These are phyloP conservation scores for Sibirionetta formosa DNA, from an alignment of 2,797 vertebrate genomes.

Conservation along the genomic window DNA sequence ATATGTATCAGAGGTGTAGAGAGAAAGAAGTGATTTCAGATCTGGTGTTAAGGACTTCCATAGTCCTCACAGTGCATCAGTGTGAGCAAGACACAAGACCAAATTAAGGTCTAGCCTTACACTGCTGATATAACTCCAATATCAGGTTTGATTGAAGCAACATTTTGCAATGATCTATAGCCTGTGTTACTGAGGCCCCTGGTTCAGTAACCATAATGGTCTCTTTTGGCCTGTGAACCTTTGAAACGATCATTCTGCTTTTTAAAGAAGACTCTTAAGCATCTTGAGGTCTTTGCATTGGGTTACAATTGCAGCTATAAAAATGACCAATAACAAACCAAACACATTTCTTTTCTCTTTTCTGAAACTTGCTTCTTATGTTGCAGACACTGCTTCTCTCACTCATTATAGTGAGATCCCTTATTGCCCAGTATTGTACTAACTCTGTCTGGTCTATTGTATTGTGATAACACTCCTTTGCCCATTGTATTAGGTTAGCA, in stretches of 20 bases:
- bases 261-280: conserved; percentile 37
- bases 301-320: conserved; percentile 46
- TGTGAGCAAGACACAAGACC: background rate
- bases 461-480: conserved; percentile 66
- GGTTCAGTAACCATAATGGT: background rate
- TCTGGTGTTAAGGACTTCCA: background rate
- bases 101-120: background rate
- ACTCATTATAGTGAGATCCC: conserved; percentile 62
- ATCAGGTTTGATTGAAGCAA: background rate
- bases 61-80: background rate
- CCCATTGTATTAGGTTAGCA: conserved; percentile 76
- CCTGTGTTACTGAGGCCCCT: background rate
- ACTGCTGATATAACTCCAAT: background rate
- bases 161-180: conserved; percentile 1
- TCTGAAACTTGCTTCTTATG: conserved; percentile 65
- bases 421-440: conserved; percentile 71
- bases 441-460: conserved; percentile 71
- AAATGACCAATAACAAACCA: conserved; percentile 59
- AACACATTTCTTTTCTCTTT: conserved; percentile 44
- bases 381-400: conserved; percentile 49
- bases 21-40: background rate
- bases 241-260: conserved; percentile 30
- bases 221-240: conserved; percentile 35
- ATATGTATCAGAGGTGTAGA: background rate
- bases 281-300: conserved; percentile 1